Evolutionary conservation across 1,140 invertebrate genomes (phyloP).

Genomic region (Chelonus insularis): DNA sequence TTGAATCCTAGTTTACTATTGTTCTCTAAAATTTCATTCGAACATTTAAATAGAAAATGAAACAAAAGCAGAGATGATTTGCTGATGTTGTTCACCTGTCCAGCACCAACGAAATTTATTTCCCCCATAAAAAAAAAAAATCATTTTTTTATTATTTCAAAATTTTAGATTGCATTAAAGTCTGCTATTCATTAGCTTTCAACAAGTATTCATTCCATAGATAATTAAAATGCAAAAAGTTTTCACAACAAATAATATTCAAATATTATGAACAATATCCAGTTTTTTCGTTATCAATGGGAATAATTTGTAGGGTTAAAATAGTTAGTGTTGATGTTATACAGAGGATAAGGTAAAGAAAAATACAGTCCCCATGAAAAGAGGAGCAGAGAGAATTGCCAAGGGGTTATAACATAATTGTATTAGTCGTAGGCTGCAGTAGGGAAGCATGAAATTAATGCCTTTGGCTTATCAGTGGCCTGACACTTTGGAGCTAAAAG

Average conservation of each 20-base stretch:
- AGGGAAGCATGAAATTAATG: conserved; percentile 54
- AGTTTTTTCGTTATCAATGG: conserved; percentile 1
- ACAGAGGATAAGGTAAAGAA: neutral
- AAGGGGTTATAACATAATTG: conserved; percentile 59
- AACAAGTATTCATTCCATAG: too few species aligned
- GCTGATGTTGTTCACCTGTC: too few species aligned
- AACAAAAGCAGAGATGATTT: too few species aligned
- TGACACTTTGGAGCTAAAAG: conserved; percentile 53
- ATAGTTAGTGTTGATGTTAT: conserved; percentile 14
- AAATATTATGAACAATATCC: neutral
- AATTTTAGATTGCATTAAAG: too few species aligned
- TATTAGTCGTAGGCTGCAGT: conserved; percentile 46
- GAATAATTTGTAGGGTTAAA: neutral
- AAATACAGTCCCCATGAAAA: conserved; percentile 29
- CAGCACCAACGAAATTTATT: too few species aligned
- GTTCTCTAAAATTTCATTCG: too few species aligned
- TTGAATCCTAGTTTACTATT: too few species aligned
- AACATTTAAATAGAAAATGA: neutral
- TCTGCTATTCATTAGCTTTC: too few species aligned
- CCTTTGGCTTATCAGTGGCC: conserved; percentile 56
- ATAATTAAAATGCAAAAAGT: neutral
- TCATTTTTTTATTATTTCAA: neutral
- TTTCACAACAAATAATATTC: too few species aligned
- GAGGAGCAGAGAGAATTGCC: conserved; percentile 38
- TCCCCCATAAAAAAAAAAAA: neutral